Evolutionary conservation across 2,113 vertebrate genomes (phyloP), one percentile per base, ranked within the genome.

Genomic region (Siniperca chuatsi): DNA sequence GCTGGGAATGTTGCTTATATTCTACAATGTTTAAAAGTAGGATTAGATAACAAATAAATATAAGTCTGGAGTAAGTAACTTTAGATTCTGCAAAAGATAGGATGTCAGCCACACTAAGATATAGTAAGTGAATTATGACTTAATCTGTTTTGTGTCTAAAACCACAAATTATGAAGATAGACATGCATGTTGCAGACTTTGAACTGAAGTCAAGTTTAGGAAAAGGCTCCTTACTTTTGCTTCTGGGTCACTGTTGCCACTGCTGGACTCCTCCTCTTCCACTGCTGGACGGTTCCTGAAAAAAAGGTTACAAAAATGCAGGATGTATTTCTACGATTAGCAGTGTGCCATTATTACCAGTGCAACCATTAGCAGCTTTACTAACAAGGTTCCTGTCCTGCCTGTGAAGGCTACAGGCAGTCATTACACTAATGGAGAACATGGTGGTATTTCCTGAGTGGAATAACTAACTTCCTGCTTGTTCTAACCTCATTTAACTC

Each of bases 211-310:
- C 3, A 37, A 33, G 13, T 29, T 42, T 8, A 13, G 13, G 8
- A 40, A 80, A 71, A 68, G 2, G n/a, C 0, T 15, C 6, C 94
- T 94, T 85, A 98, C 98, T 96, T 99, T 99, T 89, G 96, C 91
- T 93, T 98, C 98, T 40, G 98, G 96, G 92, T 99, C 97, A 86
- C 96, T 97, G 94, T 97, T 98, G 93, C 95, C 92, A 44, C 95
- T 97, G 81, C 92, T 96, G 8, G 97, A 97, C 89, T 98, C 97
- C 2, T 98, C 97, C 54, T 98, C 97, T 69, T 98, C 97, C 35
- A 95, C 95, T 4, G 96, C 95, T 8, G 96, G 96, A 81, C 92
- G 96, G 92, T 96, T 97, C 96, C 98, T 99, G 88, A 72, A 57
- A 83, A 77, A 75, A n/a, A 52, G n/a, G 4, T 46, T 21, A 40